phyloP scores from a whole-genome alignment of 2,888 invertebrate genomes.

The Lumbricus terrestris region DNA sequence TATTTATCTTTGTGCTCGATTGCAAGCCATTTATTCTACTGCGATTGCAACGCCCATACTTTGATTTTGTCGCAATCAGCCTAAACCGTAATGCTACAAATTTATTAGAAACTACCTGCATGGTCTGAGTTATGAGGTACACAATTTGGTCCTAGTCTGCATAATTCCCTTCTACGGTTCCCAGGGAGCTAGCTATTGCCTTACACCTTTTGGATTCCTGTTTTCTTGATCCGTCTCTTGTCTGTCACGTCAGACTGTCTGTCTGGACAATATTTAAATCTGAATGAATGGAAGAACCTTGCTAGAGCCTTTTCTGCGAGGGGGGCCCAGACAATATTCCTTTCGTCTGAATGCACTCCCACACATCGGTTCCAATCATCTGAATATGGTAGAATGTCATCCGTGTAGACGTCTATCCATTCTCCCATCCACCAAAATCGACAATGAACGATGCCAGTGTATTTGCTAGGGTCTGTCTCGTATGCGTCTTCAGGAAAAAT shows the following conservation, averaged over 20 bases:
- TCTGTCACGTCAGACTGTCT: neutral
- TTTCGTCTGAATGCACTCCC: conserved; percentile 50
- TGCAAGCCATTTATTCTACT: neutral
- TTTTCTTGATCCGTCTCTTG: too few species aligned
- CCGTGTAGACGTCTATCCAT: conserved; percentile 51
- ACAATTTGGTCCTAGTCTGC: neutral
- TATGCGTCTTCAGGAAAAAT: conserved; percentile 48
- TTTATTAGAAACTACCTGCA: too few species aligned
- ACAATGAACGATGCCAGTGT: conserved; percentile 48
- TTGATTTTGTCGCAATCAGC: too few species aligned
- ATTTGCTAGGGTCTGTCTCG: conserved; percentile 38
- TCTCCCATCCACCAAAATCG: conserved; percentile 51
- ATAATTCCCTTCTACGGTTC: neutral
- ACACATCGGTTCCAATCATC: conserved; percentile 34
- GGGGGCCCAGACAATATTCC: conserved; percentile 50
- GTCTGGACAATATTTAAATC: neutral
- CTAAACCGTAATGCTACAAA: neutral
- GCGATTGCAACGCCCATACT: too few species aligned
- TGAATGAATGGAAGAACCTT: conserved; percentile 40
- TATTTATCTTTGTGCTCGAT: neutral
- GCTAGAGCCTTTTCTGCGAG: conserved; percentile 54
- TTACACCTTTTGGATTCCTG: neutral
- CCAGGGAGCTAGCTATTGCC: too few species aligned
- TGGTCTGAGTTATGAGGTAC: neutral
- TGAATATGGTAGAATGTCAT: conserved; percentile 47